Evolutionary conservation across 2,797 vertebrate genomes (phyloP).

Genomic region (Clarias laeviceps): DNA sequence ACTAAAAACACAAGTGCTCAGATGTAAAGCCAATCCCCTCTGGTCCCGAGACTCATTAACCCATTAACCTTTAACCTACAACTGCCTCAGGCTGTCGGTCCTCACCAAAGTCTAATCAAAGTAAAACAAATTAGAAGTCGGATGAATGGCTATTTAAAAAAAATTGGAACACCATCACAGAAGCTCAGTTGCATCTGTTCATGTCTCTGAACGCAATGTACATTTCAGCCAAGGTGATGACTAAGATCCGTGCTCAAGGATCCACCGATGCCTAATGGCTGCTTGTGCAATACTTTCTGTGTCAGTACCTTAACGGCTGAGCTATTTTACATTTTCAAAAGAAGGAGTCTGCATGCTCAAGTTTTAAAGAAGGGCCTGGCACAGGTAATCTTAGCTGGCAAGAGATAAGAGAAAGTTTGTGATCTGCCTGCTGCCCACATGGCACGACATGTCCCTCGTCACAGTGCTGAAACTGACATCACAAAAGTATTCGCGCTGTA

Average conservation of each 20-base stretch:
- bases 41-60: slow-evolving; percentile 27
- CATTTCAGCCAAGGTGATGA: neutral
- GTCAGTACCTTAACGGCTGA: neutral
- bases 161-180: neutral
- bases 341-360: too few relatives aligned
- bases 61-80: slow-evolving; percentile 26
- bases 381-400: slow-evolving; percentile 4
- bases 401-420: slow-evolving; percentile 5
- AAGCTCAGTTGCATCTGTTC: neutral
- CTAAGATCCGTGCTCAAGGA: neutral
- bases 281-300: neutral
- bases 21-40: neutral
- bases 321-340: neutral
- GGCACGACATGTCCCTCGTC: neutral
- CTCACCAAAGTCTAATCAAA: slow-evolving; percentile 19
- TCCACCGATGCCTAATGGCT: neutral
- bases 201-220: neutral
- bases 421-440: neutral
- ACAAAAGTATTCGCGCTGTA: neutral
- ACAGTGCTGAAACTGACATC: neutral
- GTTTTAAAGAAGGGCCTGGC: neutral
- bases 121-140: slow-evolving; percentile 17
- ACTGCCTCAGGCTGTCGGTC: slow-evolving; percentile 2
- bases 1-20: slow-evolving; percentile 3
- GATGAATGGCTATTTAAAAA: neutral